A percentile compares a stretch with the other conserved stretches of the same genome.
These are phyloP conservation scores for Phylloscopus whistleri DNA, from an alignment of 2,113 vertebrate species.

Conservation along the genomic window DNA sequence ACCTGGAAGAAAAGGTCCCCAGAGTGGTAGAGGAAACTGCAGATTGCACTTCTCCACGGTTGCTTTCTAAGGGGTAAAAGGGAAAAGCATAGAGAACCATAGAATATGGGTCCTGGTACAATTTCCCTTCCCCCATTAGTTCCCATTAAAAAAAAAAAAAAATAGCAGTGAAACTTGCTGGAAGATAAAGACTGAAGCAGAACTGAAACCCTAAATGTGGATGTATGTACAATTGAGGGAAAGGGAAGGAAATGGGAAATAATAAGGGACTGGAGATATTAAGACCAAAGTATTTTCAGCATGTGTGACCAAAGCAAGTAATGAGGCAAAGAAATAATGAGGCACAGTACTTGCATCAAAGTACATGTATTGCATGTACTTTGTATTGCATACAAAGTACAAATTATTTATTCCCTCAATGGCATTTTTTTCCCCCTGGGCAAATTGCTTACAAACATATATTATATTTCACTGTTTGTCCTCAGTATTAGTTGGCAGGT, in stretches of 20 bases:
- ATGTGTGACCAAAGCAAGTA: slow-evolving; percentile 24
- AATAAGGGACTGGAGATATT: background rate
- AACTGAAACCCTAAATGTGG: background rate
- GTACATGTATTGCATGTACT: background rate
- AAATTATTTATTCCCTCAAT: background rate
- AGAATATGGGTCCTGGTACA: background rate
- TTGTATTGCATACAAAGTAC: too few relatives aligned
- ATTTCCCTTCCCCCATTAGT: background rate
- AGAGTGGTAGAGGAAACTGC: background rate
- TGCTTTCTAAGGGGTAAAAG: background rate
- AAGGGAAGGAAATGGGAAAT: slow-evolving; percentile 48
- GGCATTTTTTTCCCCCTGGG: accelerated
- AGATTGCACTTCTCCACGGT: accelerated
- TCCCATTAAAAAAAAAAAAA: background rate
- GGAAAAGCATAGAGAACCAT: background rate
- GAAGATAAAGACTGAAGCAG: background rate
- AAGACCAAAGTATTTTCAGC: slow-evolving; percentile 19
- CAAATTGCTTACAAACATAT: background rate
- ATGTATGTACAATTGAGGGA: background rate
- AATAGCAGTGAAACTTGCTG: background rate
- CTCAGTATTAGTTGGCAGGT: background rate
- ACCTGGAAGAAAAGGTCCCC: background rate
- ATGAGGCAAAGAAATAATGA: background rate
- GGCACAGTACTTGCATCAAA: background rate
- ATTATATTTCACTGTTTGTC: background rate